A percentile compares a stretch with the other conserved stretches of the same genome.
phyloP scores from a whole-genome alignment of 2,888 invertebrate genomes.

The Hyles lineata region DNA sequence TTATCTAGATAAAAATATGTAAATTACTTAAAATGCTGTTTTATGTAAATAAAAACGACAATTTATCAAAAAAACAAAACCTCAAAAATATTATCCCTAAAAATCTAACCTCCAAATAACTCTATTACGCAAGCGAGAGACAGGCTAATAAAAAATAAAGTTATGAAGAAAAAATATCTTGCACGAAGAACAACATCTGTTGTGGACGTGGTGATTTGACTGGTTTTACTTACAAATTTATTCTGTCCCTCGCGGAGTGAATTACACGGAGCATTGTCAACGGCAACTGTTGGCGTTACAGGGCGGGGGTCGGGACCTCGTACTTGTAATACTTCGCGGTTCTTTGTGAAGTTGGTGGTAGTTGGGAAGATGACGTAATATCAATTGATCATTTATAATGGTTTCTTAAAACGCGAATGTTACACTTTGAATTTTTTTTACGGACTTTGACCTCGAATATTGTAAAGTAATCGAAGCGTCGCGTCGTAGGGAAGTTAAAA shows the following conservation, averaged over 20 bases:
- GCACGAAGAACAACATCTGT: constrained; percentile 39
- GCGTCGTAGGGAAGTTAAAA: too few species aligned
- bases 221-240: constrained; percentile 64
- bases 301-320: not conserved
- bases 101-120: too few species aligned
- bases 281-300: constrained; percentile 29
- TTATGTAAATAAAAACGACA: not conserved
- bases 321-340: constrained; percentile 7
- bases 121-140: not conserved
- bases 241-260: constrained; percentile 75
- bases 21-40: too few species aligned
- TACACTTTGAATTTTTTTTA: too few species aligned
- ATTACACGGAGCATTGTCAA: constrained; percentile 77
- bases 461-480: too few species aligned
- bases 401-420: too few species aligned
- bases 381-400: not conserved
- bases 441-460: too few species aligned
- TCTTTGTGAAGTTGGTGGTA: not conserved
- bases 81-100: too few species aligned
- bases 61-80: too few species aligned
- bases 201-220: constrained; percentile 41
- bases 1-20: too few species aligned
- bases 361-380: not conserved
- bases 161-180: constrained; percentile 12
- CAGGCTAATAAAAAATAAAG: constrained; percentile 11